Base-by-base conservation (phyloP, 2,797 vertebrate species). In the Bovichtus diacanthus region DNA sequence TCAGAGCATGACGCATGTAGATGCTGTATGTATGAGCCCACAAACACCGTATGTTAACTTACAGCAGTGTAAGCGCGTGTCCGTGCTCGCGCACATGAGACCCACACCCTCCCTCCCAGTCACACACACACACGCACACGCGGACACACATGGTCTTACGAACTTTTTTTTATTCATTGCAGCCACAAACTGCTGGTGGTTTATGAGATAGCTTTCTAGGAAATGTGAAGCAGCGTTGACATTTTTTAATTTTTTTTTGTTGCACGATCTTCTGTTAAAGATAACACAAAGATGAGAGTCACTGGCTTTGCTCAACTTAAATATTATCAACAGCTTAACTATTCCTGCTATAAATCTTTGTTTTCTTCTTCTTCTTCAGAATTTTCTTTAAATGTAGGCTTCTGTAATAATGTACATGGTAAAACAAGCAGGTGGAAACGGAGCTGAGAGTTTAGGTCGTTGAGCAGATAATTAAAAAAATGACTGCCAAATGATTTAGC, bases 151-250 rank as follows among this genome's bases (percentile, higher is more conserved):
- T 3, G 51, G 39, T 72, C 44, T 54, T 47, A 8, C 31, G 9
- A 54, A 67, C 55, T 82, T 84, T 67, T 84, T 67, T 85, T 79
- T 87, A 91, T 85, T 81, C 87, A 85, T 70, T 85, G 77, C 87
- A 91, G 88, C 89, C 88, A 89, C 86, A 86, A 46, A 70, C 82
- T 82, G 83, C 92, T 83, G 91, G 92, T 83, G 95, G 95, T 95
- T 89, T 90, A 76, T 82, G 91, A 93, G 93, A 95, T 75, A 94
- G 94, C 96, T 96, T 96, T 98, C 96, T 96, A 98, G 96, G 96
- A 98, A 98, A 96, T 87, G 83, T 87, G 83, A 88, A 49, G 76
- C 79, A 76, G 74, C 13, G 56, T 38, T 84, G 59, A 74, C 19
- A 71, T 61, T 75, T 83, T 67, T n/a, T n/a, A n/a, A n/a, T n/a